Base-by-base conservation (phyloP, 2,888 invertebrate genomes). In the Busseola fusca region DNA sequence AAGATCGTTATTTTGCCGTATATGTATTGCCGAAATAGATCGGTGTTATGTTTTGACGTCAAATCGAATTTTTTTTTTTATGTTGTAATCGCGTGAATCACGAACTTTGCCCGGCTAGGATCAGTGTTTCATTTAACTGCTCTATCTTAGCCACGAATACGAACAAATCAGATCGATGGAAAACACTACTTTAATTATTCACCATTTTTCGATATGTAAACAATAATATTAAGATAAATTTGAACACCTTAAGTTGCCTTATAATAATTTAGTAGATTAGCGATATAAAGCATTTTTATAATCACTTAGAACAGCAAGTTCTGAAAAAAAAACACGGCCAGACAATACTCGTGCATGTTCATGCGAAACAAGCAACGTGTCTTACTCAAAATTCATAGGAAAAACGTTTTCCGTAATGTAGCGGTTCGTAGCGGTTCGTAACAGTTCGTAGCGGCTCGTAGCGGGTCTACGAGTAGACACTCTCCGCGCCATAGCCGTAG, bases 61-160 rank as follows among this genome's bases (percentile, higher is more conserved):
- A 87, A 82, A 82, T 87, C 87, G 84, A 89, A 88, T 85, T 86
- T 88, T 82, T 85, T 88, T 83, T 85, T 89, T 89, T 88, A 89
- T 88, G 88, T 82, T 73, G 64, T 71, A 77, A 88, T 91, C 84
- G 91, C 91, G 91, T 91, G 91, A 82, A 75, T 64, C 91, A 91
- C 91, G 92, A 89, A 88, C 79, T 70, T 34, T n/a, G n/a, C 40
- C 58, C 37, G 69, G 48, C 72, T 69, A 69, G 80, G 76, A 76
- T 78, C 81, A 80, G 78, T 80, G 78, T 80, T 84, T 76, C 69
- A 82, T 78, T 84, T 77, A 71, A 83, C 80, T 80, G 76, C 81
- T 85, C 86, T 84, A 87, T 87, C 85, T 82, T 84, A 78, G 62
- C 68, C 37, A 30, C 42, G 66, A 80, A 74, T 25, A 64, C 42